These are phyloP conservation scores for Lycodopsis pacificus DNA, from an alignment of 2,797 vertebrate species.

Conservation along the genomic window DNA sequence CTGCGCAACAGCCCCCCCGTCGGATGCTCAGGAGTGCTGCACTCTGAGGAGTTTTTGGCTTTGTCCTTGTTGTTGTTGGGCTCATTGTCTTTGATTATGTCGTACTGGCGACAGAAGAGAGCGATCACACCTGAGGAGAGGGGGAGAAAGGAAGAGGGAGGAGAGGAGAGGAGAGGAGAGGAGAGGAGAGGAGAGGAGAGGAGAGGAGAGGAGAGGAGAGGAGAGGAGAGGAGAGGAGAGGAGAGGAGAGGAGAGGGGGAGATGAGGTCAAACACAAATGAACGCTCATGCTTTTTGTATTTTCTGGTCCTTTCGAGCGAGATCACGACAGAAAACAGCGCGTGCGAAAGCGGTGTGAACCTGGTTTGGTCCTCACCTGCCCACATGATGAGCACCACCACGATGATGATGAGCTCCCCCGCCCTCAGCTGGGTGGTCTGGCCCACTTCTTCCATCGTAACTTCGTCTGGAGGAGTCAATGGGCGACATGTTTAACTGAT, in stretches of 20 bases:
- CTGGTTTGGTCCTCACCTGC: constrained; percentile 86
- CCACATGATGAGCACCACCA: constrained; percentile 97
- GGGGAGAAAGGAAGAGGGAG: background rate
- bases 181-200: too few relatives aligned
- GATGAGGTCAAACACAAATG: background rate
- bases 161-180: background rate
- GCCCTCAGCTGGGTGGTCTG: constrained; percentile 90
- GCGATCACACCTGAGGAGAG: constrained; percentile 90
- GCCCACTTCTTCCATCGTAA: constrained; percentile 95
- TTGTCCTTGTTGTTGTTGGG: constrained; percentile 98
- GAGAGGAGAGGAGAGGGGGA: background rate
- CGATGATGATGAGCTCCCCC: constrained; percentile 95
- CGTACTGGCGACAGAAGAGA: constrained; percentile 97
- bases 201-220: background rate
- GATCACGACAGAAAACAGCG: too few relatives aligned
- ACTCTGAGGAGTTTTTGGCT: constrained; percentile 95
- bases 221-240: too few relatives aligned
- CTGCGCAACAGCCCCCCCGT: constrained; percentile 93
- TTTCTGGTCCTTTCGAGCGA: background rate
- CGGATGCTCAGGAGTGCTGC: constrained; percentile 95
- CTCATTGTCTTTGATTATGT: constrained; percentile 98
- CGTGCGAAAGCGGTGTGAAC: background rate
- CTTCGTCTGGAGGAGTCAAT: constrained; percentile 88
- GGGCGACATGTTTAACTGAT: constrained; percentile 3
- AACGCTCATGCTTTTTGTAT: background rate